These are phyloP conservation scores for Rhinogobio ventralis DNA, from an alignment of 2,797 vertebrate genomes.

Conservation along the genomic window DNA sequence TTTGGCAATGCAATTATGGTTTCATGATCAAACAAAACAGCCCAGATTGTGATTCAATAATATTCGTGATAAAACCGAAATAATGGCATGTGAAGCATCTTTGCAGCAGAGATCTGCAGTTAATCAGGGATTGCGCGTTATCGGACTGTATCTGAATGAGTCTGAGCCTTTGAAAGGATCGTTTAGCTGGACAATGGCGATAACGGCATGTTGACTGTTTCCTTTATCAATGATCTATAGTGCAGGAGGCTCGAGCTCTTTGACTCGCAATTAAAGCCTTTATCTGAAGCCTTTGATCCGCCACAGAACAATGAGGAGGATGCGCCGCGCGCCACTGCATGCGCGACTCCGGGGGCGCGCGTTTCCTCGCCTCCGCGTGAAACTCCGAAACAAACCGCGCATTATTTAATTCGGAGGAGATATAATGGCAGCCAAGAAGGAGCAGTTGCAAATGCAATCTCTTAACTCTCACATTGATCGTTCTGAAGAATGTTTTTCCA, in stretches of 20 bases:
- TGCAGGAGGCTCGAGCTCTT: constrained; percentile 63
- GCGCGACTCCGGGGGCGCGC: constrained; percentile 67
- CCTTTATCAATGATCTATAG: constrained; percentile 72
- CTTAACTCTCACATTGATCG: neutral
- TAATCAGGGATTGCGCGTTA: constrained; percentile 17
- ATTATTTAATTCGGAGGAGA: neutral
- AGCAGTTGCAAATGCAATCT: too few relatives aligned
- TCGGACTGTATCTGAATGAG: neutral
- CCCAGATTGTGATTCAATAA: neutral
- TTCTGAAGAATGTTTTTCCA: neutral
- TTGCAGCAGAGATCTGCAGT: neutral
- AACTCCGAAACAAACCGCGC: constrained; percentile 18
- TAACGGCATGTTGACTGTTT: constrained; percentile 71
- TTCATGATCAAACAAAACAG: constrained; percentile 6
- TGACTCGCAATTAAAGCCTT: constrained; percentile 63
- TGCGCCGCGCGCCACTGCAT: constrained; percentile 55
- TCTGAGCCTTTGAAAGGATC: constrained; percentile 70
- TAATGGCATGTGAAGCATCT: neutral
- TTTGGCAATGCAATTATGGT: neutral
- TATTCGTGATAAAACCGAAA: neutral
- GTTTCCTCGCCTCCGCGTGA: constrained; percentile 71
- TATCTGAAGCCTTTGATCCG: constrained; percentile 73
- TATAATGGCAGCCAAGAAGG: neutral
- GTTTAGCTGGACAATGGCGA: constrained; percentile 75
- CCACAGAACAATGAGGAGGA: constrained; percentile 69